Evolutionary conservation across 2,113 vertebrate species (phyloP).

Genomic region (Gobiocypris rarus): DNA sequence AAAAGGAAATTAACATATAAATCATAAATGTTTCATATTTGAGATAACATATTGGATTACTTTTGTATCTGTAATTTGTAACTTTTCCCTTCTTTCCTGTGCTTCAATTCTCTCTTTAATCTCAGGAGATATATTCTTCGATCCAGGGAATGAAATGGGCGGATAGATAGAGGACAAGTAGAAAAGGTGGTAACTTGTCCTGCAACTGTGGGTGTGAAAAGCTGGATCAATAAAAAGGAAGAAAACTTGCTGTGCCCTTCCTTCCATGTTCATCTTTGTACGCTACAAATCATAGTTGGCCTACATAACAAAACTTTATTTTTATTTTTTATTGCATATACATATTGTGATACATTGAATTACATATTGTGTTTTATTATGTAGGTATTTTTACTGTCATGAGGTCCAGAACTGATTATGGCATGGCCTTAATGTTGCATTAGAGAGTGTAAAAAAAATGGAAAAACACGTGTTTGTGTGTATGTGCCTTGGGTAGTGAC

Average conservation of each 20-base stretch:
- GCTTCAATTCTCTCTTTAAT: not conserved
- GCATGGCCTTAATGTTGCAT: not conserved
- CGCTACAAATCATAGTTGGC: not conserved
- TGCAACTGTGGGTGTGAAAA: not conserved
- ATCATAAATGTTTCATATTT: not conserved
- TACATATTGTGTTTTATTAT: not conserved
- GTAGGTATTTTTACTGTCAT: not conserved
- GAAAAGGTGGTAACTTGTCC: not conserved
- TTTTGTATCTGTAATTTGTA: conserved; percentile 22
- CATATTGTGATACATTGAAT: not conserved
- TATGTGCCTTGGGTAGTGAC: conserved; percentile 24
- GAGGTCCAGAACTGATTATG: not conserved
- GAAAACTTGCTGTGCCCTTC: not conserved
- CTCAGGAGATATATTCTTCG: not conserved
- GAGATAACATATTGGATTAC: not conserved
- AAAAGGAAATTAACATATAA: not conserved
- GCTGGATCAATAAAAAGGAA: conserved; percentile 25
- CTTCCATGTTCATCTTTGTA: not conserved
- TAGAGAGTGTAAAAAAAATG: not conserved
- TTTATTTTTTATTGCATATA: no score
- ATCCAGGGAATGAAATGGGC: not conserved
- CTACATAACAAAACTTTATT: no score
- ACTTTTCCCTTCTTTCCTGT: conserved; percentile 4
- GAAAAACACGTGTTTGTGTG: not conserved
- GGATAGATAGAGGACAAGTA: conserved; percentile 18